Evolutionary conservation across 2,797 vertebrate species (phyloP).

Genomic region (Furcifer pardalis): DNA sequence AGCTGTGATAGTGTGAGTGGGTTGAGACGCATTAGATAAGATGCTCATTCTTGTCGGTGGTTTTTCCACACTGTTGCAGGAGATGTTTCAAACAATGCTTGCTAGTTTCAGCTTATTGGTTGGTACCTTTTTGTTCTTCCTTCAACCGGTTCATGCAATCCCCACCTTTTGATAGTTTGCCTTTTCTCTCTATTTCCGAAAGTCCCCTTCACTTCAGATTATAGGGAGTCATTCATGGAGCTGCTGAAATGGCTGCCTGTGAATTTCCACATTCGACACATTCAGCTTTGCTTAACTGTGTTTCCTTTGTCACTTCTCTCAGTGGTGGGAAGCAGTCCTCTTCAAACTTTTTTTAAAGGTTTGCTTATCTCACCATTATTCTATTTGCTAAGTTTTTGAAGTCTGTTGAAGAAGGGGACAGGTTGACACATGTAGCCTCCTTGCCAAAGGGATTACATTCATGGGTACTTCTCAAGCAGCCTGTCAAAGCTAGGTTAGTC

Average conservation of each 20-base stretch:
- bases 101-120: slow-evolving; percentile 9
- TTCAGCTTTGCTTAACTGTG: not conserved
- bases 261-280: not conserved
- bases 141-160: not conserved
- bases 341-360: not conserved
- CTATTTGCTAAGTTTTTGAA: not conserved
- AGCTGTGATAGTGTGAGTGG: not conserved
- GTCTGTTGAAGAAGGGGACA: not conserved
- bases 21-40: not conserved
- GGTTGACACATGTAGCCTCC: not conserved
- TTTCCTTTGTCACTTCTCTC: not conserved
- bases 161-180: not conserved
- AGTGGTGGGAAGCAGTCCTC: not conserved
- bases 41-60: not conserved
- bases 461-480: not conserved
- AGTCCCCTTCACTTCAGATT: not conserved
- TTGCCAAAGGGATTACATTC: not conserved
- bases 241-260: not conserved
- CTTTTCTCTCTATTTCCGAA: not conserved
- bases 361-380: not conserved
- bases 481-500: not conserved
- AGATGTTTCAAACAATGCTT: not conserved
- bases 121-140: not conserved
- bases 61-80: not conserved
- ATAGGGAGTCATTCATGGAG: not conserved